phyloP scores from a whole-genome alignment of 2,888 invertebrate species.

The Sturmia bella region DNA sequence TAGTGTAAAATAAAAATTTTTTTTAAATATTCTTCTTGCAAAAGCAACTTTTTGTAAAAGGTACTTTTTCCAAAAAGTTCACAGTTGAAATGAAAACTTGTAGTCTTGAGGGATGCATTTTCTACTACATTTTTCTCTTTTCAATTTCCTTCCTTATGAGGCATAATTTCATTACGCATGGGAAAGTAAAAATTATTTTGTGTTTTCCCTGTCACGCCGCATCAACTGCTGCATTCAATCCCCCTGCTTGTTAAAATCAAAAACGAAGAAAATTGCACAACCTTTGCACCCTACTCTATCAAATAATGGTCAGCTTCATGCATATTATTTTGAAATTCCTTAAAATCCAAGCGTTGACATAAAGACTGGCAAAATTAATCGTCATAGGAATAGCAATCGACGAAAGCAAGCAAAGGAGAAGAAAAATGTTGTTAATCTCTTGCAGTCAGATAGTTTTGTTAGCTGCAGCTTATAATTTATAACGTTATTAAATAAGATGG shows the following conservation, averaged over 20 bases:
- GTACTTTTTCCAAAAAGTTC: no score
- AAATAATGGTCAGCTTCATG: slow-evolving; percentile 55
- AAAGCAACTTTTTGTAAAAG: no score
- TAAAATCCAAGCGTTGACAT: slow-evolving; percentile 40
- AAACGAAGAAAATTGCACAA: background rate
- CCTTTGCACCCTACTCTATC: slow-evolving; percentile 44
- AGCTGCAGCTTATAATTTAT: slow-evolving; percentile 64
- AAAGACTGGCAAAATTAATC: slow-evolving; percentile 42
- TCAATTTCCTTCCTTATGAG: background rate
- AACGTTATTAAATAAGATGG: slow-evolving; percentile 58
- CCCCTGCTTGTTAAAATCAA: background rate
- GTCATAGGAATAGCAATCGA: slow-evolving; percentile 25
- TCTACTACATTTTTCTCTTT: no score
- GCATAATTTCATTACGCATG: background rate
- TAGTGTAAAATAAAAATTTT: no score
- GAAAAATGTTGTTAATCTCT: slow-evolving; percentile 67
- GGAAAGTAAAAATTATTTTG: background rate
- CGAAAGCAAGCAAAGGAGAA: background rate
- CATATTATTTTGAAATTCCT: slow-evolving; percentile 11
- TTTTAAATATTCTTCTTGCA: no score
- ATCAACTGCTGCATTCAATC: background rate
- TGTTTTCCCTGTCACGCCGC: background rate
- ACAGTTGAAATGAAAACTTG: no score
- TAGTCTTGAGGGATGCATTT: no score
- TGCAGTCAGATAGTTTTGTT: slow-evolving; percentile 57